phyloP scores from a whole-genome alignment of 2,113 vertebrate species.

The Oophaga pumilio region DNA sequence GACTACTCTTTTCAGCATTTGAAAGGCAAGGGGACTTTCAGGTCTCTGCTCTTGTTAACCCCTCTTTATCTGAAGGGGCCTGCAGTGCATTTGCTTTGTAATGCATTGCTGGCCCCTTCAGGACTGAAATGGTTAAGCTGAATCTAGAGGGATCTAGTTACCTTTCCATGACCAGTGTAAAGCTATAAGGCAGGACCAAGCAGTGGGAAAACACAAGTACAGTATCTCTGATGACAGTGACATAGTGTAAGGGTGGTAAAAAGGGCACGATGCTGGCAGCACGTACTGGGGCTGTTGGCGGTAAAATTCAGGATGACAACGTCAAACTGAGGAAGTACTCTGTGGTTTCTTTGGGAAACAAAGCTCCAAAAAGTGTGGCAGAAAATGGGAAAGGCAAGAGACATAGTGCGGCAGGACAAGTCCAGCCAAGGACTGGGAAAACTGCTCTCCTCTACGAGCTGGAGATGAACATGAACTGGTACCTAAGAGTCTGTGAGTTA shows the following conservation, averaged over 20 bases:
- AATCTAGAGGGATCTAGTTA: conserved; percentile 81
- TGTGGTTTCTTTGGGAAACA: conserved; percentile 73
- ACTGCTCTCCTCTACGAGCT: conserved; percentile 80
- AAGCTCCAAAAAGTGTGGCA: conserved; percentile 72
- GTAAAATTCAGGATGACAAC: conserved; percentile 69
- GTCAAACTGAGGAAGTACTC: conserved; percentile 78
- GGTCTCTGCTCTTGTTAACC: conserved; percentile 69
- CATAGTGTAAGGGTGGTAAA: conserved; percentile 31
- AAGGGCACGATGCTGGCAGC: conserved; percentile 80
- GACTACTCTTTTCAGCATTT: conserved; percentile 62
- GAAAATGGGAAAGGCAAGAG: conserved; percentile 73
- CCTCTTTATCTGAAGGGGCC: conserved; percentile 50
- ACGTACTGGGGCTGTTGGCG: conserved; percentile 77
- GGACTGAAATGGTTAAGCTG: conserved; percentile 53
- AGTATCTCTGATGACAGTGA: conserved; percentile 62
- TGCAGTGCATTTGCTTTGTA: conserved; percentile 40
- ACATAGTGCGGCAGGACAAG: conserved; percentile 65
- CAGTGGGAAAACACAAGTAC: conserved; percentile 65
- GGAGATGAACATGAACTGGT: conserved; percentile 92
- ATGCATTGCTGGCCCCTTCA: conserved; percentile 48
- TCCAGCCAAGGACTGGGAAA: conserved; percentile 72
- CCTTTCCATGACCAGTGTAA: conserved; percentile 72
- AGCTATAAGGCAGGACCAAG: conserved; percentile 76
- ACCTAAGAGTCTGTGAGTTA: conserved; percentile 83
- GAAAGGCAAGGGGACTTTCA: conserved; percentile 66